Evolutionary conservation across 2,797 vertebrate species (phyloP), one percentile per base, ranked within the genome.

Genomic region (Acipenser ruthenus): DNA sequence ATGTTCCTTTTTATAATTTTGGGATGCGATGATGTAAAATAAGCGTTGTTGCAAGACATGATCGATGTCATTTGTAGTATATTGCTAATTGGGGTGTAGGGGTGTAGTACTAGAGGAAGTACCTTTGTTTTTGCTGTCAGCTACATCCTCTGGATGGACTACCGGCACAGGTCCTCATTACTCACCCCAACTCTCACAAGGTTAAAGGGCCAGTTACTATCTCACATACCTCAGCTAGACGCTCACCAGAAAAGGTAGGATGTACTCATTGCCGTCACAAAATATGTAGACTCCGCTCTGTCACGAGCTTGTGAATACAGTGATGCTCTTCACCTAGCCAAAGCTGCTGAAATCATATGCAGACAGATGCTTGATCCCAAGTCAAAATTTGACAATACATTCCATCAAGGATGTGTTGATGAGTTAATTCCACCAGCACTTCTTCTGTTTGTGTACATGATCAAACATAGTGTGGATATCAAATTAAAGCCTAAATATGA

Each of bases 251-350:
- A 68, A 51, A 49, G 61, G 6, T 8, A 7, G 50, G 67, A 68
- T 64, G 50, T 68, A n/a, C 60, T 68, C 18, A 7, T 68, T 10
- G 67, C 67, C 51, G 64, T 68, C 48, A 10, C 64, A n/a, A 68
- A 64, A 51, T 8, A 68, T 53, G 6, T 63, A 51, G 61, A 13
- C 48, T 63, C 37, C 6, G 6, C 48, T 53, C n/a, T 53, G 7
- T 6, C 60, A 55, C 65, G 64, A 56, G 50, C 13, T 10, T 64
- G 8, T 49, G 53, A 68, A 63, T 68, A 64, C 51, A 10, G 15
- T 63, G 62, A 68, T 51, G 61, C 49, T 2, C 64, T 68, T 49
- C 9, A n/a, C 7, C 47, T 68, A 37, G 51, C 63, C 23, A 65
- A 69, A 69, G 47, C 63, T 49, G 63, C 52, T 3, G 11, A 50